A percentile compares a stretch with the other conserved stretches of the same genome.
Evolutionary conservation across 2,113 vertebrate species (phyloP).

Genomic region (Triplophysa tibetana): DNA sequence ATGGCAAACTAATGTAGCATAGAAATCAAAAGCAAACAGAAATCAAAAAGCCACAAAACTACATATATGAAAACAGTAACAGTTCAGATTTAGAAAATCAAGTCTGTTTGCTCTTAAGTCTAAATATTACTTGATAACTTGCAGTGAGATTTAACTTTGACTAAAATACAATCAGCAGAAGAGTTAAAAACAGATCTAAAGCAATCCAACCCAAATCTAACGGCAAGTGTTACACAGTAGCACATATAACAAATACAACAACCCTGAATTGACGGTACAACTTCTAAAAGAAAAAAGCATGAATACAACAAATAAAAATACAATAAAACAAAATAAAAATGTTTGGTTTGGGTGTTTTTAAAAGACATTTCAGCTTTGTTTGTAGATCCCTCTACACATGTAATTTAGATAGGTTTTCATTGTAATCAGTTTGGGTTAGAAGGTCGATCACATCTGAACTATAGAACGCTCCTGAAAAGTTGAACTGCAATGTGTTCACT

Average conservation of each 20-base stretch:
- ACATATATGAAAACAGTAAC: slow-evolving; percentile 89
- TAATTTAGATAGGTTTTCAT: neutral
- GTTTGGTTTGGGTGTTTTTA: slow-evolving; percentile 62
- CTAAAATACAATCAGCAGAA: slow-evolving; percentile 60
- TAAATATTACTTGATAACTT: slow-evolving; percentile 86
- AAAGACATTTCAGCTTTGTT: slow-evolving; percentile 14
- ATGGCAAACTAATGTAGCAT: slow-evolving; percentile 98
- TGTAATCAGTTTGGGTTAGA: slow-evolving; percentile 5
- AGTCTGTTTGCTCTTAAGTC: slow-evolving; percentile 82
- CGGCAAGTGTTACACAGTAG: slow-evolving; percentile 78
- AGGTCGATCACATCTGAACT: neutral
- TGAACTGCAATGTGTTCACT: neutral
- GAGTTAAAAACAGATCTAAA: slow-evolving; percentile 72
- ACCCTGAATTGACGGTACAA: slow-evolving; percentile 83
- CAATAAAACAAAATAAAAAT: neutral
- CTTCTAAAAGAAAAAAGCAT: slow-evolving; percentile 51
- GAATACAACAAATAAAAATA: neutral
- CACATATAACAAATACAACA: slow-evolving; percentile 79
- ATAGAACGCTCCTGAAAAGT: slow-evolving; percentile 4
- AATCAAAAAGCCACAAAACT: slow-evolving; percentile 86
- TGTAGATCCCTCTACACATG: slow-evolving; percentile 2
- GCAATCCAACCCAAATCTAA: slow-evolving; percentile 68
- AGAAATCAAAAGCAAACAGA: slow-evolving; percentile 79
- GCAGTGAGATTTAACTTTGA: slow-evolving; percentile 86
- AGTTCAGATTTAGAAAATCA: slow-evolving; percentile 85